These are phyloP conservation scores for Pangasianodon gigas DNA, from an alignment of 2,113 vertebrate species.

Conservation along the genomic window DNA sequence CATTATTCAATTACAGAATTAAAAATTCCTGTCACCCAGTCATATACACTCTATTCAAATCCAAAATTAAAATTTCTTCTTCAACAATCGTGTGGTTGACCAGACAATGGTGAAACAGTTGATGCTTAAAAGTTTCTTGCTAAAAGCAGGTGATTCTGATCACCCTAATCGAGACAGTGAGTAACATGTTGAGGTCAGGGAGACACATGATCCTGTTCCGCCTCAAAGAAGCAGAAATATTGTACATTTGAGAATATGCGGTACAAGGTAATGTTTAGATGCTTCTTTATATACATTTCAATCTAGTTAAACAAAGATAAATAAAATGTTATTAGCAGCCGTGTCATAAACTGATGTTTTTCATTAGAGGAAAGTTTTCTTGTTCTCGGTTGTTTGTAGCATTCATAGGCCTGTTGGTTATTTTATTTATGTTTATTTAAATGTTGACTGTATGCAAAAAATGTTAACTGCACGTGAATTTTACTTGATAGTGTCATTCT, in stretches of 20 bases:
- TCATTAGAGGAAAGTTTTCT: not conserved
- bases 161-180: not conserved
- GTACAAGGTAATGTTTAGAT: not conserved
- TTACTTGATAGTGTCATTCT: not conserved
- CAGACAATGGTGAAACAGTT: no score
- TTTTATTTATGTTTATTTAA: not conserved
- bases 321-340: not conserved
- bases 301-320: not conserved
- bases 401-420: not conserved
- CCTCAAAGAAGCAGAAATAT: not conserved
- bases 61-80: not conserved
- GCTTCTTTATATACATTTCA: not conserved
- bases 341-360: not conserved
- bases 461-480: not conserved
- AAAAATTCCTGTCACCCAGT: not conserved
- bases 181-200: not conserved
- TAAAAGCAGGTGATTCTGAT: not conserved
- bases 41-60: not conserved
- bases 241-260: not conserved
- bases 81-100: not conserved
- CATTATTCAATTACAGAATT: not conserved
- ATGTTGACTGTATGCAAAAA: not conserved
- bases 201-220: not conserved
- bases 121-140: not conserved
- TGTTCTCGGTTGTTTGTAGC: not conserved